Evolutionary conservation across 1,140 invertebrate genomes (phyloP).

Genomic region (Caenorhabditis inopinata): DNA sequence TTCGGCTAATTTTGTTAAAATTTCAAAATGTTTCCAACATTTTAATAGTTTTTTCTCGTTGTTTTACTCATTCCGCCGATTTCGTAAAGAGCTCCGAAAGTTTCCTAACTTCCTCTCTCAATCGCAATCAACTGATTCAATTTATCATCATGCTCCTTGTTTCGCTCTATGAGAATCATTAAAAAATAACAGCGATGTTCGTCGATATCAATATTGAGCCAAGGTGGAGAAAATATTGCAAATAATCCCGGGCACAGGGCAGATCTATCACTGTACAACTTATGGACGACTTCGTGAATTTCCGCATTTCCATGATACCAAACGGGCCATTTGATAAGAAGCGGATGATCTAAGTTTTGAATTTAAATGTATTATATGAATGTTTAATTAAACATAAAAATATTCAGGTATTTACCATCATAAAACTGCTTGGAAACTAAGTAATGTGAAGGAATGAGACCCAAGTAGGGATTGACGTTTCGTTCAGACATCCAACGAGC

Average conservation of each 20-base stretch:
- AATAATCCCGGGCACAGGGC: not conserved
- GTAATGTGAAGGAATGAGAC: constrained; percentile 6
- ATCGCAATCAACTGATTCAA: not conserved
- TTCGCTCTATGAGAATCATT: not conserved
- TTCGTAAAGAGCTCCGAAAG: no score
- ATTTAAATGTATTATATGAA: no score
- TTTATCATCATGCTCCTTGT: not conserved
- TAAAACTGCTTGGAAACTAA: not conserved
- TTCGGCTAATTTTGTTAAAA: no score
- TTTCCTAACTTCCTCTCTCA: constrained; percentile 1
- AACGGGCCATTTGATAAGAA: not conserved
- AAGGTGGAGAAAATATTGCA: not conserved
- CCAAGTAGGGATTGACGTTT: not conserved
- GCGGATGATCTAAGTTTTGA: not conserved
- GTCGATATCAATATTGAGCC: constrained; percentile 8
- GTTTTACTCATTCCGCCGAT: no score
- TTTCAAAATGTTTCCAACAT: no score
- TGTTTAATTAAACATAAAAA: no score
- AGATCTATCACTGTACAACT: not conserved
- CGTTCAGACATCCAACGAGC: not conserved
- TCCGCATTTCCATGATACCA: constrained; percentile 4
- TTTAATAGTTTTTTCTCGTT: no score
- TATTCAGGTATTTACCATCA: no score
- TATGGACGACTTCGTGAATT: not conserved
- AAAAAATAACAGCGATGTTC: not conserved